A percentile compares a stretch with the other conserved stretches of the same genome.
Conservation (phyloP, 2,113 vertebrate species). For the Brienomyrus brachyistius region DNA sequence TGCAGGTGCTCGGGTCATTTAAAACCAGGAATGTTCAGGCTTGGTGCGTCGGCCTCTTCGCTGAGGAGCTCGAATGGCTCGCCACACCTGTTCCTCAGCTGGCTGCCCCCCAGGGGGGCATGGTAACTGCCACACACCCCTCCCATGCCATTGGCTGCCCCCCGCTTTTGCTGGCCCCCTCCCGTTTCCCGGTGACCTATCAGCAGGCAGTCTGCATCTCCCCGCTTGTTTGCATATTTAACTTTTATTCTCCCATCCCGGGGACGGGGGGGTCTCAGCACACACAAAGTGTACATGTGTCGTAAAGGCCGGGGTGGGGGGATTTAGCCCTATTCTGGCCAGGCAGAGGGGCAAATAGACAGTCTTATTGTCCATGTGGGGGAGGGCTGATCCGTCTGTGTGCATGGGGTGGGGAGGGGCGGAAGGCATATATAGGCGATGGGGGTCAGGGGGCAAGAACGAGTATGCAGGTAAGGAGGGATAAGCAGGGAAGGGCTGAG, state of each 20-base stretch:
- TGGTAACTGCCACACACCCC: neutral
- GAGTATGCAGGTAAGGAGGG: neutral
- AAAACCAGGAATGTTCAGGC: conserved; percentile 58
- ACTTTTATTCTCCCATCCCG: neutral
- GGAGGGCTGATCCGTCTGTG: neutral
- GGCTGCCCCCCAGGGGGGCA: conserved; percentile 30
- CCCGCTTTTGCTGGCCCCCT: neutral
- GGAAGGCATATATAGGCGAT: neutral
- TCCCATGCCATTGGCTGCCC: conserved; percentile 17
- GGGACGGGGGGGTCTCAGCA: neutral
- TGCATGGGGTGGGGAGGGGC: neutral
- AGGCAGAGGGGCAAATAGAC: neutral
- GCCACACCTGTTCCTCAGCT: conserved; percentile 74
- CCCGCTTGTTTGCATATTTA: neutral
- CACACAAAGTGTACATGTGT: neutral
- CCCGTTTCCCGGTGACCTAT: neutral
- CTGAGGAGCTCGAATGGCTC: conserved; percentile 39
- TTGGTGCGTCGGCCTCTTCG: conserved; percentile 39
- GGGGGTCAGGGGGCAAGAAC: neutral
- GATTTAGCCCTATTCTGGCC: neutral
- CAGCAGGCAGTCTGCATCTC: neutral
- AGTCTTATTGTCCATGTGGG: neutral
- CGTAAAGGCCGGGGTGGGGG: neutral
- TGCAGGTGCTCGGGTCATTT: conserved; percentile 58
- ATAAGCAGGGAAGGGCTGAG: neutral